Conservation (phyloP, 2,113 vertebrate genomes). For the Spea bombifrons region DNA sequence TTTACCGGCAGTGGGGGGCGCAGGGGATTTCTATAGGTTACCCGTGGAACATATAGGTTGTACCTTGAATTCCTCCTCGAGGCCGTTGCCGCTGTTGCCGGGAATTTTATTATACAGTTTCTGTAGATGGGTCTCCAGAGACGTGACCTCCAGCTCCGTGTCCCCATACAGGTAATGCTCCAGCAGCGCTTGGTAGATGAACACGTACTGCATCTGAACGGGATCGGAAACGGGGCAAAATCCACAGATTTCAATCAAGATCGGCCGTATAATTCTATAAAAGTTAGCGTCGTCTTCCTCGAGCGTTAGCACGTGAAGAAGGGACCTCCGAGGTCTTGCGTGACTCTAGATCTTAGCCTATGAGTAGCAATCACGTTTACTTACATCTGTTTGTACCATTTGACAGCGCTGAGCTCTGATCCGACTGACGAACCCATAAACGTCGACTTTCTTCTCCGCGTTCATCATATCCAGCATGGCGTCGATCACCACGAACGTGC, state of each 20-base stretch:
- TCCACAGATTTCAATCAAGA: too few relatives aligned
- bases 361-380: slow-evolving; percentile 51
- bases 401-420: slow-evolving; percentile 97
- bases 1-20: too few relatives aligned
- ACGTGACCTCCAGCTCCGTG: slow-evolving; percentile 97
- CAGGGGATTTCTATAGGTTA: too few relatives aligned
- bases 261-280: too few relatives aligned
- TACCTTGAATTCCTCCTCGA: slow-evolving; percentile 98
- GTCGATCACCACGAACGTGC: slow-evolving; percentile 96
- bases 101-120: slow-evolving; percentile 92
- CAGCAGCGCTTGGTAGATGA: slow-evolving; percentile 96
- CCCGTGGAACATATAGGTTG: slow-evolving; percentile 2
- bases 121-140: slow-evolving; percentile 89
- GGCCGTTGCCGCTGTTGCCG: slow-evolving; percentile 85
- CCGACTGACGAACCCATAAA: slow-evolving; percentile 92
- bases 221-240: too few relatives aligned
- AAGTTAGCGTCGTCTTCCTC: too few relatives aligned
- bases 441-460: slow-evolving; percentile 89
- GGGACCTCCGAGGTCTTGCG: too few relatives aligned
- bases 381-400: slow-evolving; percentile 98
- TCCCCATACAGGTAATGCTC: slow-evolving; percentile 97
- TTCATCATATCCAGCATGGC: slow-evolving; percentile 99
- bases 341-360: too few relatives aligned
- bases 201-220: slow-evolving; percentile 96
- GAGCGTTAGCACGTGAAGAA: too few relatives aligned